Base-by-base conservation (phyloP, 1,140 invertebrate genomes). In the Globodera rostochiensis region DNA sequence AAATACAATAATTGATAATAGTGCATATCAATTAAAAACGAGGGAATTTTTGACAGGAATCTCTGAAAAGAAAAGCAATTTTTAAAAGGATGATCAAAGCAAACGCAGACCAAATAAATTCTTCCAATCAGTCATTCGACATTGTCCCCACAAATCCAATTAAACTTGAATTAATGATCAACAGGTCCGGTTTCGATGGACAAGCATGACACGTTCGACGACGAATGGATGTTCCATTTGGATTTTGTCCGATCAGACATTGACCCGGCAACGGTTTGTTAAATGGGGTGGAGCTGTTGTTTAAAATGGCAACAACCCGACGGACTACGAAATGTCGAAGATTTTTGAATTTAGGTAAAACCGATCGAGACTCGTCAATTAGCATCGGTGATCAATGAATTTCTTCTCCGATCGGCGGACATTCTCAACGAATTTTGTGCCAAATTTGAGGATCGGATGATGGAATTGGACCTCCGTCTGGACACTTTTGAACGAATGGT, bases 161-260 rank as follows among this genome's bases (percentile, higher is more conserved):
- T 36, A 36, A 36, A 36, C 2, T 36, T 36, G 36, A 36, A 36
- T 36, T 36, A 36, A 36, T 36, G 36, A 36, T 36, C 36, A 36
- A 3, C 36, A 36, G 36, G 36, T 36, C 7, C 53, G 2, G 15
- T 64, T 64, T 64, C 19, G 57, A 64, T 64, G 57, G 19, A 19
- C 15, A 64, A 6, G 13, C 57, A 4, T 6, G 11, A 15, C 57
- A 64, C 57, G 0, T 64, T 64, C 13, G 57, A 64, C 57, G 57
- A 64, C 11, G 57, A 64, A 64, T 64, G 11, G 57, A 15, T 64
- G 57, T 11, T 15, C 57, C 11, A 71, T 71, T 71, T 71, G 46
- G 13, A 78, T 45, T 78, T 78, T 19, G 70, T 78, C 19, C 77
- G 77, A 11, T 78, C 77, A 6, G 64, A 78, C 70, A 82, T 73